Evolutionary conservation across 2,797 vertebrate species (phyloP).

Genomic region (Microcaecilia unicolor): DNA sequence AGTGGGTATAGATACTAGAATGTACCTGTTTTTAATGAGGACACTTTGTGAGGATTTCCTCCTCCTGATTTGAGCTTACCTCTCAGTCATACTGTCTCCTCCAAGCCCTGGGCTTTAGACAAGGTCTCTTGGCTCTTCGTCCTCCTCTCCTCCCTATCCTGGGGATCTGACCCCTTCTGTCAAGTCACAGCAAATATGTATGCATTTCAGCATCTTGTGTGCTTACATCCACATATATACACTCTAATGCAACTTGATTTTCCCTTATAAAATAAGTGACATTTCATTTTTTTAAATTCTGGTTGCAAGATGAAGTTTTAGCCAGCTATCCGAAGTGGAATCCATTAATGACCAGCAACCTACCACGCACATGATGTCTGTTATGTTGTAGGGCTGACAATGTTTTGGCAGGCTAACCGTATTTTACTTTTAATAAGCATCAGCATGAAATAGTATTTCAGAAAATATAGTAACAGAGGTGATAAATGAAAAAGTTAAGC

Average conservation of each 20-base stretch:
- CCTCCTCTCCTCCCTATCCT: no score
- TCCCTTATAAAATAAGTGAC: not conserved
- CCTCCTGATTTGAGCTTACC: no score
- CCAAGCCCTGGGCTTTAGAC: no score
- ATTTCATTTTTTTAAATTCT: not conserved
- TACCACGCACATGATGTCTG: not conserved
- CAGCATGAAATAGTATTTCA: constrained; percentile 18
- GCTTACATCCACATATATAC: no score
- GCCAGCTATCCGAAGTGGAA: not conserved
- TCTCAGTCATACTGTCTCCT: no score
- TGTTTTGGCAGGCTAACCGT: constrained; percentile 3
- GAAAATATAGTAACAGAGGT: constrained; percentile 23
- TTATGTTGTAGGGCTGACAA: not conserved
- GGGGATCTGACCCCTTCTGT: no score
- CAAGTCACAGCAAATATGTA: no score
- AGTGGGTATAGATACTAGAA: no score
- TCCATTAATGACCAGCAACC: not conserved
- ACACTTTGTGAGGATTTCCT: no score
- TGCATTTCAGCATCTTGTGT: no score
- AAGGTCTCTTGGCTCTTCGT: no score
- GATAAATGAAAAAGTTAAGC: constrained; percentile 33
- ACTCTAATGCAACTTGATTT: not conserved
- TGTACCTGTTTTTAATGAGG: no score
- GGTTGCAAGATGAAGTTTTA: not conserved
- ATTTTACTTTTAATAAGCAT: constrained; percentile 19